A percentile compares a stretch with the other conserved stretches of the same genome.
Conservation (phyloP, 2,797 vertebrate genomes). For the Chloroceryle amazona region DNA sequence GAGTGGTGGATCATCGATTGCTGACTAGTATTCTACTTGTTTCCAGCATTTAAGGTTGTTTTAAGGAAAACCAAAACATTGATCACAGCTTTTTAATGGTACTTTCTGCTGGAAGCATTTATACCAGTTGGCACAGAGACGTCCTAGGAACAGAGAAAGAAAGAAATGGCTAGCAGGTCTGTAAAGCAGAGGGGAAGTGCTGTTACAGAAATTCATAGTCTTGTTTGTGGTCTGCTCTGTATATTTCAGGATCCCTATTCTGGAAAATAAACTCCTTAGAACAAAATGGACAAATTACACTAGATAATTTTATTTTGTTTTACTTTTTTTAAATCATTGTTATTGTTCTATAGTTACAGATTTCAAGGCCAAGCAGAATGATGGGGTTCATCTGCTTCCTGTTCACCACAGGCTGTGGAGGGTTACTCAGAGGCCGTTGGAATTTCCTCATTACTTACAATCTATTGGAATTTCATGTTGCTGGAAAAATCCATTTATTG, state of each 20-base stretch:
- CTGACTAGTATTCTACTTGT: neutral
- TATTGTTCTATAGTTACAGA: neutral
- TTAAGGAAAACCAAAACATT: neutral
- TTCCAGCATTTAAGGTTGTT: neutral
- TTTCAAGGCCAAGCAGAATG: neutral
- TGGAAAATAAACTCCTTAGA: neutral
- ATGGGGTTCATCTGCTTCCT: neutral
- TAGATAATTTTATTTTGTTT: neutral
- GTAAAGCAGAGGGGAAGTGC: neutral
- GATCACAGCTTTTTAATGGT: neutral
- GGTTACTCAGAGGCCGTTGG: neutral
- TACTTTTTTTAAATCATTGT: neutral
- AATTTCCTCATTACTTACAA: neutral
- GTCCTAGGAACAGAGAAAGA: neutral
- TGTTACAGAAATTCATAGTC: neutral
- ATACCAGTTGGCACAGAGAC: neutral
- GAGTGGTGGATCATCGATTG: rapidly evolving
- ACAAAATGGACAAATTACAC: neutral
- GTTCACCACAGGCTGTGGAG: neutral
- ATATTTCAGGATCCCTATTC: neutral
- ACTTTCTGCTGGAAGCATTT: neutral
- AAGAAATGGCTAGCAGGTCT: neutral
- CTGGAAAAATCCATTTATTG: neutral
- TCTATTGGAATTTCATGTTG: neutral
- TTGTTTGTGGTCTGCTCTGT: neutral